Conservation (phyloP, 2,113 vertebrate genomes). For the Thomomys bottae region DNA sequence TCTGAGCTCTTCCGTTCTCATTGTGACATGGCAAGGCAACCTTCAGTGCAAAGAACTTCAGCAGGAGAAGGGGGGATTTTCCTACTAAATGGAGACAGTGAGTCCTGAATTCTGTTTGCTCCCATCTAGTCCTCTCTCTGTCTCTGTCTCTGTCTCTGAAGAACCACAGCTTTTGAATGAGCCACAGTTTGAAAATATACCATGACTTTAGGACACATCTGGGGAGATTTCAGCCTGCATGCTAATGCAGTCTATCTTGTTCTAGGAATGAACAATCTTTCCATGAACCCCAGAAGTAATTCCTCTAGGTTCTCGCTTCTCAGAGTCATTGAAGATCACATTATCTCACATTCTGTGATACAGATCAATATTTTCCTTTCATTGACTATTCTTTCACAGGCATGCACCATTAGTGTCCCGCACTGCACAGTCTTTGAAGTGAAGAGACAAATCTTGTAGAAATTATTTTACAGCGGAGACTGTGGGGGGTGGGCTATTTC, state of each 20-base stretch:
- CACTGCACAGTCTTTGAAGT: background rate
- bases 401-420: background rate
- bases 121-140: background rate
- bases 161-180: background rate
- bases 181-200: too few species aligned
- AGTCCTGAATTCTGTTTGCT: background rate
- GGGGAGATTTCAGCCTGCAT: too few species aligned
- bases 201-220: too few species aligned
- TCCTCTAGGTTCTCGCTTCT: background rate
- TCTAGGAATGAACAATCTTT: background rate
- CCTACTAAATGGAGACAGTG: background rate
- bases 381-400: background rate
- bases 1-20: background rate
- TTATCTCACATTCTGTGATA: background rate
- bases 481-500: background rate
- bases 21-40: accelerated
- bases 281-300: background rate
- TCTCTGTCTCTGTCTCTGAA: too few species aligned
- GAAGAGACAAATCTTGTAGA: slow-evolving; percentile 6
- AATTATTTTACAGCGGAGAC: slow-evolving; percentile 46
- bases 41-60: background rate
- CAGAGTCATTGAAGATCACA: background rate
- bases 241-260: too few species aligned
- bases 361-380: background rate
- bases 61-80: background rate